Percentiles rank a stretch among this genome's conserved stretches.
These are phyloP conservation scores for Leucophora obtusa DNA, from an alignment of 2,888 invertebrate species.

Conservation along the genomic window DNA sequence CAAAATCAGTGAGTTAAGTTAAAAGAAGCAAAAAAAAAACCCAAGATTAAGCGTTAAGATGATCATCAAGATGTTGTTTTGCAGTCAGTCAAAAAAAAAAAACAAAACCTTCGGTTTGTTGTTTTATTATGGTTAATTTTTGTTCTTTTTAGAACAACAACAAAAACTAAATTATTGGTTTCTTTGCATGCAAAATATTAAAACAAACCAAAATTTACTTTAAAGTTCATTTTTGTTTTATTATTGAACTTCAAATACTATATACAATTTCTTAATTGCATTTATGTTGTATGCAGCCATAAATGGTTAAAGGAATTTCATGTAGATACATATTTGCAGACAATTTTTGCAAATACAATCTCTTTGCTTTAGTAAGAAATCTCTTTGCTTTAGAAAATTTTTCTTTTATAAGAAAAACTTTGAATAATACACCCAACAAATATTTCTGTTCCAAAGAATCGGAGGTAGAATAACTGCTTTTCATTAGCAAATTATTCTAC, in stretches of 20 bases:
- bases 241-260: background rate
- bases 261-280: constrained; percentile 42
- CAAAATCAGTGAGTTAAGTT: constrained; percentile 31
- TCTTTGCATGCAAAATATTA: background rate
- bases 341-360: no score
- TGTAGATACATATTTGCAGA: no score
- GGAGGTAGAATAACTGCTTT: no score
- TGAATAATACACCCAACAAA: no score
- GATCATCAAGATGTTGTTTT: constrained; percentile 69
- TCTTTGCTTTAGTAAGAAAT: no score
- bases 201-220: background rate
- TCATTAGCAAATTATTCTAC: no score
- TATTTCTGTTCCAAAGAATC: no score
- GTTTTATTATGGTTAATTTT: constrained; percentile 7
- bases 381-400: no score
- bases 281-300: constrained; percentile 26
- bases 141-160: constrained; percentile 10
- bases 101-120: background rate
- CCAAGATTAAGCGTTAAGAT: constrained; percentile 76
- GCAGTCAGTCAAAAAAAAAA: background rate
- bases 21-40: constrained; percentile 46
- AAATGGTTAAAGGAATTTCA: constrained; percentile 36
- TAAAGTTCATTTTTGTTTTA: background rate
- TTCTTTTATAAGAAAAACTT: no score
- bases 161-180: background rate